These are phyloP conservation scores for Tiliqua scincoides DNA, from an alignment of 2,113 vertebrate genomes.

Conservation along the genomic window DNA sequence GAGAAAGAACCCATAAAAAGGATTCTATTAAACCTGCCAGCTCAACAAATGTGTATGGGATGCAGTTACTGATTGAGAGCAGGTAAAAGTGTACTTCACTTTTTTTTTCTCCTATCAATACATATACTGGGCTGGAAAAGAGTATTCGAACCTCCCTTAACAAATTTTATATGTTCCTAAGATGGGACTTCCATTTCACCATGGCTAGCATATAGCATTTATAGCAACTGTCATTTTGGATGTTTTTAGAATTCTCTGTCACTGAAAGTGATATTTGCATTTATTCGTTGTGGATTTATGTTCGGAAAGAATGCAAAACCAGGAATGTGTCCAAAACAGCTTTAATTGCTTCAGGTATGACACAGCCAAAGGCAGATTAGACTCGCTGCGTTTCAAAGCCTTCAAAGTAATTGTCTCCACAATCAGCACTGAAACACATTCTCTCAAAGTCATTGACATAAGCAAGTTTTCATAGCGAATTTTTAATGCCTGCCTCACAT, in stretches of 20 bases:
- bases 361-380: conserved; percentile 5
- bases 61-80: not conserved
- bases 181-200: not conserved
- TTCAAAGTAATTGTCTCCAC: conserved; percentile 6
- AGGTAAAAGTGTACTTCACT: not conserved
- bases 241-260: not conserved
- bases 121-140: not conserved
- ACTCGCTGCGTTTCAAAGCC: not conserved
- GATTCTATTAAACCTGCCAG: not conserved
- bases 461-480: not conserved
- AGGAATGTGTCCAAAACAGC: not conserved
- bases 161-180: not conserved
- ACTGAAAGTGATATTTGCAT: not conserved
- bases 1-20: not conserved
- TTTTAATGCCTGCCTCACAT: not conserved
- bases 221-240: not conserved
- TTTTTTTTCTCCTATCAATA: not conserved
- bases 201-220: not conserved
- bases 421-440: not conserved
- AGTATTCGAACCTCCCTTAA: not conserved
- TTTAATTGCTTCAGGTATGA: conserved; percentile 5
- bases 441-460: not conserved
- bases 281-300: not conserved
- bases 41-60: not conserved
- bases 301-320: not conserved